phyloP scores from a whole-genome alignment of 2,797 vertebrate genomes.

The Neostethus bicornis region DNA sequence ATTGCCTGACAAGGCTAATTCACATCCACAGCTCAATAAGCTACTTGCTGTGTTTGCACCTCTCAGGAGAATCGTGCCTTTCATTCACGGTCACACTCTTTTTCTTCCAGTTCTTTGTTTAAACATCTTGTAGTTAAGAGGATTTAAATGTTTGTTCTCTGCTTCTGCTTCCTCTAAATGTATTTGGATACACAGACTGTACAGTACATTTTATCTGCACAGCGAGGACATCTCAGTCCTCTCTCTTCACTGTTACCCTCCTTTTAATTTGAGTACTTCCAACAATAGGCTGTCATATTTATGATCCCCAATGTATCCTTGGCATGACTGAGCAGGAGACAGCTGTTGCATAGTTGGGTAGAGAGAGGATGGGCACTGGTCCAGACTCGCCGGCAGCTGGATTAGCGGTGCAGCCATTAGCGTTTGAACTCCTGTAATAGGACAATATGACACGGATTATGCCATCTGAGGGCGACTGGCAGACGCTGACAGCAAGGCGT shows the following conservation, averaged over 20 bases:
- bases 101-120: conserved; percentile 13
- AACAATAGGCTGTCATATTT: conserved; percentile 25
- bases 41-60: conserved; percentile 39
- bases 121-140: conserved; percentile 9
- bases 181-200: neutral
- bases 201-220: neutral
- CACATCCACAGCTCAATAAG: conserved; percentile 60
- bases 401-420: conserved; percentile 76
- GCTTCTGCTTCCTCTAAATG: neutral
- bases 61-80: conserved; percentile 26
- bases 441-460: conserved; percentile 80
- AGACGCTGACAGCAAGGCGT: conserved; percentile 33
- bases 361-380: conserved; percentile 55
- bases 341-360: conserved; percentile 63
- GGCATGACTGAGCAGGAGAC: conserved; percentile 59
- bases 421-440: conserved; percentile 79
- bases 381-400: conserved; percentile 73
- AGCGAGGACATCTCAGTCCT: conserved; percentile 17
- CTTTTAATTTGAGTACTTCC: conserved; percentile 29
- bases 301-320: conserved; percentile 48
- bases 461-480: conserved; percentile 58
- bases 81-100: conserved; percentile 10
- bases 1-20: conserved; percentile 61
- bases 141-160: neutral
- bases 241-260: conserved; percentile 29